Base-by-base conservation (phyloP, 2,113 vertebrate genomes). In the Pelvicachromis taeniatus region DNA sequence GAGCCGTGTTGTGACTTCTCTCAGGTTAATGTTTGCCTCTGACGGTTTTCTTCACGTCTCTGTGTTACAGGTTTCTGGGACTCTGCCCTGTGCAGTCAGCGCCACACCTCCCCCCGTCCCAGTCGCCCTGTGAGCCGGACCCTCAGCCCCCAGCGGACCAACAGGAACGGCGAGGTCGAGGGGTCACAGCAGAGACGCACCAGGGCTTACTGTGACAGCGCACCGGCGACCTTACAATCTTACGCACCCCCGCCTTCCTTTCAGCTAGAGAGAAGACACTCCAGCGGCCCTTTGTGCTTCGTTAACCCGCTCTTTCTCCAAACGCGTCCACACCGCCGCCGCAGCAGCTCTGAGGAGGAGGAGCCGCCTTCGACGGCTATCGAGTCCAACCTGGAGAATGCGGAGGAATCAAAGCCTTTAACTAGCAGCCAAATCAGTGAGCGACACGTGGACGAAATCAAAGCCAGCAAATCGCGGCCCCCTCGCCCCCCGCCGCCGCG, bases 241-340 rank as follows among this genome's bases (percentile, higher is more conserved):
- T 92, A 94, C 83, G 94, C 95, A 79, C 80, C 95, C 94, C 1
- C 97, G 92, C 31, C 96, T 85, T 95, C 96, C 80, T 96, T 95
- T 0, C 96, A 96, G 86, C 94, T 95, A 92, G 96, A 97, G 94
- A 96, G 96, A 35, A 94, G 96, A 94, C 96, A 96, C 91, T 96
- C 96, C 94, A 97, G 96, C 16, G 95, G 96, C 84, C 97, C 98
- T 0, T 93, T 98, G 91, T 99, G 97, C 92, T 98, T 98, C n/a
- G 96, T 98, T 88, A 98, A 97, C 93, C 98, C 98, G 2, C 96
- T 98, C 54, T 99, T 98, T 91, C 95, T 98, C 81, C 97, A 99
- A 96, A 97, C 97, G 45, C 97, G 50, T 17, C 86, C 97, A 81
- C 97, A 93, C 92, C 95, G 31, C 92, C 95, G 31, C 38, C 80